Percentiles rank a stretch among this genome's conserved stretches.
These are phyloP conservation scores for Ophion costatus DNA, from an alignment of 2,888 invertebrate genomes.

Conservation along the genomic window DNA sequence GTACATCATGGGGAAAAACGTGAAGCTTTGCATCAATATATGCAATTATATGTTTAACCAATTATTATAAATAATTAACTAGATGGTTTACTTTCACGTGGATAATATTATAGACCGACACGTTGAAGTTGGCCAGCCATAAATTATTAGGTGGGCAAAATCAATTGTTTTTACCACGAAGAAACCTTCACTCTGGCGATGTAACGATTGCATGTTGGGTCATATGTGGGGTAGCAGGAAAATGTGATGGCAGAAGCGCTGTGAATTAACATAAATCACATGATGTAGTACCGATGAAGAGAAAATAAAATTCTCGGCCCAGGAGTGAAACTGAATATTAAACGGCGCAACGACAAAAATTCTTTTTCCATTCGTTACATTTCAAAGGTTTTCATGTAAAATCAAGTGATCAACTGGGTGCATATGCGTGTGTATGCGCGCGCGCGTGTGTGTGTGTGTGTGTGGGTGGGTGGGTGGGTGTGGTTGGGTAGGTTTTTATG, in stretches of 20 bases:
- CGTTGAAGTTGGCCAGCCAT: too few species aligned
- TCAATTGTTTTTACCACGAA: too few species aligned
- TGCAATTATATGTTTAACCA: too few species aligned
- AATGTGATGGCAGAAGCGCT: slow-evolving; percentile 16
- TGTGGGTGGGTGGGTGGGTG: not conserved
- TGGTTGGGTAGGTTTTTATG: slow-evolving; percentile 28
- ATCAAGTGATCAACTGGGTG: slow-evolving; percentile 10
- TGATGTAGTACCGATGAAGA: not conserved
- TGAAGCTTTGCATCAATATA: not conserved
- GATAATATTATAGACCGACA: too few species aligned
- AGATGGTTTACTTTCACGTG: too few species aligned
- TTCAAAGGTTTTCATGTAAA: slow-evolving; percentile 30
- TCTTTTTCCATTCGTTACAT: slow-evolving; percentile 25
- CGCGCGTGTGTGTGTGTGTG: not conserved
- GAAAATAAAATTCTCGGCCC: not conserved
- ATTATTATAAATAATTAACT: too few species aligned
- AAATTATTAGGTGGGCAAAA: too few species aligned
- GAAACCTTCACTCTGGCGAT: too few species aligned
- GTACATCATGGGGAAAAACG: too few species aligned
- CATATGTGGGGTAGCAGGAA: not conserved
- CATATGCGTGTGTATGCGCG: not conserved
- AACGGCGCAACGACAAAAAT: slow-evolving; percentile 24
- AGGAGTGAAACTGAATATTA: slow-evolving; percentile 27
- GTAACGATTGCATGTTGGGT: too few species aligned
- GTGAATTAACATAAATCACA: slow-evolving; percentile 26